phyloP scores from a whole-genome alignment of 2,113 vertebrate genomes.

The Apteryx owenii region DNA sequence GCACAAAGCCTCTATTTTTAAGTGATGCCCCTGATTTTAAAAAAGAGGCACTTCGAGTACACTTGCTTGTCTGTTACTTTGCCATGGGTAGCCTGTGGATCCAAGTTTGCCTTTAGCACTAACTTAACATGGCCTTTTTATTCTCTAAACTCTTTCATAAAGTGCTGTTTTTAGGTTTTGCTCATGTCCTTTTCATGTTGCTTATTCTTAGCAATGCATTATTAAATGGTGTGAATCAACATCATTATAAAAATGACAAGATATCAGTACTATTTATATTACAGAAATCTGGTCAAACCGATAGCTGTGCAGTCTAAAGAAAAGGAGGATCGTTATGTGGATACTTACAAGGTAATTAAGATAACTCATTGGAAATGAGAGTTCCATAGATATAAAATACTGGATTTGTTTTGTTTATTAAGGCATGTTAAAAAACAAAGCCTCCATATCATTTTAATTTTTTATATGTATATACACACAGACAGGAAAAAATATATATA shows the following conservation, averaged over 20 bases:
- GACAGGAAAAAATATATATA: too few species aligned
- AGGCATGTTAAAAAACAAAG: too few species aligned
- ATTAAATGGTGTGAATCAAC: background rate
- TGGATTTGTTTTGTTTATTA: too few species aligned
- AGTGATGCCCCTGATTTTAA: background rate
- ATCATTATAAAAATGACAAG: background rate
- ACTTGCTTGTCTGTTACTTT: background rate
- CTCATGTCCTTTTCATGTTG: background rate
- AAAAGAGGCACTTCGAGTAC: background rate
- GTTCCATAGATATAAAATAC: too few species aligned
- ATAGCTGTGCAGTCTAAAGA: slow-evolving; percentile 98
- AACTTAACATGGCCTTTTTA: background rate
- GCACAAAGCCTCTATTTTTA: background rate
- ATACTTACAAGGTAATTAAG: slow-evolving; percentile 90
- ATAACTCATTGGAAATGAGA: background rate
- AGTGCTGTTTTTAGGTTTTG: background rate
- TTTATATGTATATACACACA: too few species aligned
- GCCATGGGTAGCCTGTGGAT: background rate
- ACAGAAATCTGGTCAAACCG: slow-evolving; percentile 93
- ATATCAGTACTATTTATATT: slow-evolving; percentile 1
- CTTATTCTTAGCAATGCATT: background rate
- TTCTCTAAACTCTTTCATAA: background rate
- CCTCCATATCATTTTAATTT: too few species aligned
- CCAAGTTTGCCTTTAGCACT: background rate
- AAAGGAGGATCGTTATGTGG: slow-evolving; percentile 97